Evolutionary conservation across 1,140 invertebrate genomes (phyloP).

Genomic region (Laupala kohalensis): DNA sequence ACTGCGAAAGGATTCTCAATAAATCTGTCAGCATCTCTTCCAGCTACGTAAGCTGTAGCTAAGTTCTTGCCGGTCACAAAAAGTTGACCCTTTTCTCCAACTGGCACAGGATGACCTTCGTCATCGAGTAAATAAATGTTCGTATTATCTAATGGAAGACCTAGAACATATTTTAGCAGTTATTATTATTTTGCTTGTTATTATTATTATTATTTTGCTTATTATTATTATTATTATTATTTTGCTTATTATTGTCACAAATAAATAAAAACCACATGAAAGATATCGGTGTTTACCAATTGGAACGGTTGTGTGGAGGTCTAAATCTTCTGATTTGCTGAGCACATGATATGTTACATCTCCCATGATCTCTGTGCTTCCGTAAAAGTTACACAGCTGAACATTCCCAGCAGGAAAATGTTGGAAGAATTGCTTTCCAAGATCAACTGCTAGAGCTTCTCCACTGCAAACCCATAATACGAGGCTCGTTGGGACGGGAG

Average conservation of each 20-base stretch:
- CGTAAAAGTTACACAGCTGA: conserved; percentile 72
- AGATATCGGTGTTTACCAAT: conserved; percentile 45
- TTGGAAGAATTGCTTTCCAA: conserved; percentile 58
- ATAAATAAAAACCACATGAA: background rate
- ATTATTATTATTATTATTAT: background rate
- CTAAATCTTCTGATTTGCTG: conserved; percentile 35
- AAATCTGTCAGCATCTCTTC: conserved; percentile 55
- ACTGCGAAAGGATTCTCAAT: conserved; percentile 52
- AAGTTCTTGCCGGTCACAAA: conserved; percentile 65
- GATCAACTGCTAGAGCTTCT: conserved; percentile 49
- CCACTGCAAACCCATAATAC: conserved; percentile 64
- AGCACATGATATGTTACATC: conserved; percentile 59
- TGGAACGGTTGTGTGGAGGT: conserved; percentile 52
- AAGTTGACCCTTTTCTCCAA: conserved; percentile 62
- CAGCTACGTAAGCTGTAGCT: conserved; percentile 63
- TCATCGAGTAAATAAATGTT: conserved; percentile 62
- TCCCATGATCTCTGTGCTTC: conserved; percentile 77
- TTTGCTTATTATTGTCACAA: background rate
- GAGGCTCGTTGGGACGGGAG: background rate
- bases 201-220: background rate
- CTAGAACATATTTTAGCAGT: conserved; percentile 25
- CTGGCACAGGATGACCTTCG: conserved; percentile 47
- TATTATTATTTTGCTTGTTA: background rate
- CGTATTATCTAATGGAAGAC: conserved; percentile 60
- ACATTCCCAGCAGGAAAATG: conserved; percentile 44